Evolutionary conservation across 2,113 vertebrate genomes (phyloP), one percentile per base, ranked within the genome.

Genomic region (Lamprologus callipterus): DNA sequence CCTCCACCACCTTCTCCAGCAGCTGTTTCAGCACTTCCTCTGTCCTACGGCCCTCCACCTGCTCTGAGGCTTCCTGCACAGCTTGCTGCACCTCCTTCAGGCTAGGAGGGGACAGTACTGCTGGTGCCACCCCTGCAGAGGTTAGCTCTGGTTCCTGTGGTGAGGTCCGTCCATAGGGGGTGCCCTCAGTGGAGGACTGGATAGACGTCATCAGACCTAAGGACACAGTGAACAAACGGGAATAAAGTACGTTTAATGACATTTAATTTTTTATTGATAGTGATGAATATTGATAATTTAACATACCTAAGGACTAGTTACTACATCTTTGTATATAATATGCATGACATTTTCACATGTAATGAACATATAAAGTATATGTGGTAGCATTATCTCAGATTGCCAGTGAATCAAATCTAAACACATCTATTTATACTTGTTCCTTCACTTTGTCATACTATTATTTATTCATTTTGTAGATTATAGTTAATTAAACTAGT

Each of bases 11-110:
- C 73, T 90, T 94, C 89, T 92, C 95, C 88, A 95, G 75, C 82
- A 94, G 85, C 83, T 88, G 92, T 85, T 94, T 95, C 55, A 94
- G 73, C 83, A 94, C 92, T 80, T 94, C 90, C 80, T 93, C 94
- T 55, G 93, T 90, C 11, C 84, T 92, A 14, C 82, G 85, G 49
- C 87, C 84, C 42, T 90, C 84, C 45, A 90, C 94, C 85, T 94
- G 92, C 81, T 96, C 91, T 5, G 95, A 95, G 55, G 93, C 87
- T 33, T 95, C 91, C 80, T 94, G 93, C 35, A 95, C 93, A 3
- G 93, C 95, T 60, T 96, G 92, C 82, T 95, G 94, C 81, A 96
- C 94, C 23, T 95, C 95, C 83, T 85, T 87, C 26, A 96, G 87
- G 75, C 91, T 96, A 13, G 92, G 95, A 40, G 93, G 90, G 33